Percentiles rank a stretch among this genome's conserved stretches.
Conservation (phyloP, 30 jellyfish, hydroid and myxozoan species). For the Pelagia noctiluca region DNA sequence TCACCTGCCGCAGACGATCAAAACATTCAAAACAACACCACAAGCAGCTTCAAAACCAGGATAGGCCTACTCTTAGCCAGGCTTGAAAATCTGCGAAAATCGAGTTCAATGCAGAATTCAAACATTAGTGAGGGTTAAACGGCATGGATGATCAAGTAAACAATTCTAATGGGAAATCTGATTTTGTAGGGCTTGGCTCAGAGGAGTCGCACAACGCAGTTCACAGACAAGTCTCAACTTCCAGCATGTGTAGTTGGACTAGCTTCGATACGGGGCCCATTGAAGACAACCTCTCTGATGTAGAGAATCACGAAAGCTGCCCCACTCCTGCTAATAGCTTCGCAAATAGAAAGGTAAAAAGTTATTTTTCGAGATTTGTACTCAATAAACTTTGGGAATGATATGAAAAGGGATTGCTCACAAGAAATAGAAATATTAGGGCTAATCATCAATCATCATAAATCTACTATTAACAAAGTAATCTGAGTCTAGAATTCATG, state of each 20-base stretch:
- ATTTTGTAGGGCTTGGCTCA: neutral
- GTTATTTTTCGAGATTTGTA: neutral
- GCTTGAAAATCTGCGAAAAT: neutral
- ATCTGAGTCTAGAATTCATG: too few relatives aligned
- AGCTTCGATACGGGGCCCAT: constrained; percentile 55
- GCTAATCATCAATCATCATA: too few relatives aligned
- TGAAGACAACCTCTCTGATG: constrained; percentile 64
- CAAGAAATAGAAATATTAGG: too few relatives aligned
- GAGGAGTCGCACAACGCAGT: constrained; percentile 7
- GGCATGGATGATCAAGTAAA: neutral
- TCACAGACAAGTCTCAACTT: constrained; percentile 56
- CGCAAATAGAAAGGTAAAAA: constrained; percentile 42
- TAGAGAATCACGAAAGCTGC: constrained; percentile 8
- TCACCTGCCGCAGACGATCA: neutral
- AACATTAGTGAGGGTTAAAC: neutral
- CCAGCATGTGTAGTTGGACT: constrained; percentile 77
- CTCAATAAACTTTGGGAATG: neutral
- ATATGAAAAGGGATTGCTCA: neutral
- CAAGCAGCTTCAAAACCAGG: too few relatives aligned
- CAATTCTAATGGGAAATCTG: neutral
- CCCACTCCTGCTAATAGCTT: constrained; percentile 16
- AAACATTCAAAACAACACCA: neutral
- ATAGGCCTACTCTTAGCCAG: too few relatives aligned
- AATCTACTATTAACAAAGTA: too few relatives aligned
- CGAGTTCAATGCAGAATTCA: neutral